Evolutionary conservation across 2,888 invertebrate genomes (phyloP), one percentile per base, ranked within the genome.

Genomic region (Drosophila falleni): DNA sequence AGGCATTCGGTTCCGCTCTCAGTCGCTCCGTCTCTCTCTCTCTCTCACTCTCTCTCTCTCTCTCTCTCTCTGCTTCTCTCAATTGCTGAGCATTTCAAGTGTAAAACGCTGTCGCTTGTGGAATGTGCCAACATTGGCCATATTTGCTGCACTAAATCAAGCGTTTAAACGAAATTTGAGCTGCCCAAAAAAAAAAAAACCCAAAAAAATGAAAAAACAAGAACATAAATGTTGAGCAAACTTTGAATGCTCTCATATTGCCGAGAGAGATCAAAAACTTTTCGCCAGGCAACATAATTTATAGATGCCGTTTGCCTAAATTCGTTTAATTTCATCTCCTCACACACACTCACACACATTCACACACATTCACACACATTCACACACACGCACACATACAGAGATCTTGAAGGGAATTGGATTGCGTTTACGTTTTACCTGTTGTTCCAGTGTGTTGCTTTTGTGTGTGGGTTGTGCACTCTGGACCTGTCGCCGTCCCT

Each of bases 111-210:
- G 78, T 87, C 84, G 87, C 80, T 87, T 82, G 78, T 80, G 87
- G 83, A 82, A 87, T 85, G 90, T 67, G 81, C 66, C 72, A 60
- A 41, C 71, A 84, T 83, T 84, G 85, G 85, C 87, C 83, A 83
- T 82, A 83, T 87, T 84, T 78, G 76, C 78, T 81, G 81, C 82
- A 87, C 87, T 85, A 87, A 87, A 87, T 87, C 86, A 87, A 89
- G 89, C 86, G 80, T 87, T 87, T 89, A 87, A 89, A 85, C 87
- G 89, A 87, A 87, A 87, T 80, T 87, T 81, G 85, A 89, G 89
- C 85, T 81, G 81, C 73, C 74, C 76, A 31, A 33, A 59, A 44
- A 49, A 33, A 54, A 64, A 37, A 56, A 63, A 15, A 47, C 26
- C 5, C 44, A 44, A 50, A 33, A 41, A 59, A 26, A 64, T 16